Evolutionary conservation across 2,113 vertebrate species (phyloP).

Genomic region (Trematocara unimaculatum): DNA sequence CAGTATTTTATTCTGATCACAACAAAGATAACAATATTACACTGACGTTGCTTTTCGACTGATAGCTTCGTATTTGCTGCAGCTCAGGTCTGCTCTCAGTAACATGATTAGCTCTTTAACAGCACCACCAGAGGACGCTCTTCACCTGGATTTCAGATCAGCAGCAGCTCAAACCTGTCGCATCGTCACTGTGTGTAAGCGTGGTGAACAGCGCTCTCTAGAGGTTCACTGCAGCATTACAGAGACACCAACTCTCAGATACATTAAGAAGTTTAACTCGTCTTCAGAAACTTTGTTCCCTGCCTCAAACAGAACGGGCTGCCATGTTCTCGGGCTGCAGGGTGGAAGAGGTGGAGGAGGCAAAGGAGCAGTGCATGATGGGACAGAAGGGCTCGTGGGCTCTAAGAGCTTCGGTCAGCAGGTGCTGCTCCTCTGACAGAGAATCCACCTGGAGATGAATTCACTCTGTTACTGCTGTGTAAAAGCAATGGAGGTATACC

Average conservation of each 20-base stretch:
- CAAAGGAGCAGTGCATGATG: constrained; percentile 72
- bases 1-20: background rate
- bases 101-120: background rate
- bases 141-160: background rate
- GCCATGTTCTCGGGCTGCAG: background rate
- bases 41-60: background rate
- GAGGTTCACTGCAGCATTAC: background rate
- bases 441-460: constrained; percentile 71
- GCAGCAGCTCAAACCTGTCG: background rate
- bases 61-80: background rate
- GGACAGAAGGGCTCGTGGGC: constrained; percentile 86
- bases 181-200: background rate
- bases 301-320: background rate
- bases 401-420: constrained; percentile 78
- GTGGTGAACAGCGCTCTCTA: background rate
- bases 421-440: constrained; percentile 84
- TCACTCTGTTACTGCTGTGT: background rate
- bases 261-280: background rate
- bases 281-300: background rate
- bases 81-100: background rate
- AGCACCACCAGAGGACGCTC: background rate
- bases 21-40: background rate
- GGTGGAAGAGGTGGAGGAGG: background rate
- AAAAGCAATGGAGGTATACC: background rate
- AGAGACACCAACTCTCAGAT: background rate